These are phyloP conservation scores for Epizoanthus rinbou DNA, from an alignment of 92 coral and sea anemone species.

Conservation along the genomic window DNA sequence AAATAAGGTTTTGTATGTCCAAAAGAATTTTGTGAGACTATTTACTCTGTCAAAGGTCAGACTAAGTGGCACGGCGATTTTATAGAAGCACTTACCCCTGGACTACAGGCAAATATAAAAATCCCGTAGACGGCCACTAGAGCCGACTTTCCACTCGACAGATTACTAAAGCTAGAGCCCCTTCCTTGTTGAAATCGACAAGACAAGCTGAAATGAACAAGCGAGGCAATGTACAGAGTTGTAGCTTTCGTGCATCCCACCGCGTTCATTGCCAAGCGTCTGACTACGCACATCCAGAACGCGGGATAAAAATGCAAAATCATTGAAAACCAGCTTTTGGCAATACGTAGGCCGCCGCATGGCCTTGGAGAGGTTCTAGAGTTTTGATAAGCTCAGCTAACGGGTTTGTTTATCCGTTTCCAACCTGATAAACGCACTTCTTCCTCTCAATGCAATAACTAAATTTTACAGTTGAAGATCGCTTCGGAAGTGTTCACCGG, in stretches of 20 bases:
- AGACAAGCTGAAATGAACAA: slow-evolving; percentile 24
- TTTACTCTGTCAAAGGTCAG: slow-evolving; percentile 37
- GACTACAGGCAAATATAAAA: slow-evolving; percentile 12
- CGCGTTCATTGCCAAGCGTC: slow-evolving; percentile 12
- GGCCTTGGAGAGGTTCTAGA: background rate
- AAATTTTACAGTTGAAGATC: background rate
- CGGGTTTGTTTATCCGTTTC: background rate
- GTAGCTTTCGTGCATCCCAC: slow-evolving; percentile 33
- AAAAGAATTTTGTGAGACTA: slow-evolving; percentile 9
- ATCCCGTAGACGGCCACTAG: slow-evolving; percentile 17
- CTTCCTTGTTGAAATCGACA: slow-evolving; percentile 30
- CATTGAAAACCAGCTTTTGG: background rate
- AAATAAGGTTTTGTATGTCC: background rate
- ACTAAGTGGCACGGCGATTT: slow-evolving; percentile 6
- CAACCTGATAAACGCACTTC: slow-evolving; percentile 1
- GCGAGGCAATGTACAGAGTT: slow-evolving; percentile 1
- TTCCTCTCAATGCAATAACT: background rate
- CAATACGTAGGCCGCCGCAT: background rate
- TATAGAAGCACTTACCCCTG: slow-evolving; percentile 12
- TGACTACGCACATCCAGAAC: slow-evolving; percentile 4
- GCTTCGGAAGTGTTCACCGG: slow-evolving; percentile 57
- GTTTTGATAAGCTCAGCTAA: background rate
- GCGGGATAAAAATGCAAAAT: slow-evolving; percentile 31
- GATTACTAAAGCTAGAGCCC: slow-evolving; percentile 8
- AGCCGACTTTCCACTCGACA: slow-evolving; percentile 17